phyloP scores from a whole-genome alignment of 1,140 invertebrate species.

The Caenorhabditis brenneri region DNA sequence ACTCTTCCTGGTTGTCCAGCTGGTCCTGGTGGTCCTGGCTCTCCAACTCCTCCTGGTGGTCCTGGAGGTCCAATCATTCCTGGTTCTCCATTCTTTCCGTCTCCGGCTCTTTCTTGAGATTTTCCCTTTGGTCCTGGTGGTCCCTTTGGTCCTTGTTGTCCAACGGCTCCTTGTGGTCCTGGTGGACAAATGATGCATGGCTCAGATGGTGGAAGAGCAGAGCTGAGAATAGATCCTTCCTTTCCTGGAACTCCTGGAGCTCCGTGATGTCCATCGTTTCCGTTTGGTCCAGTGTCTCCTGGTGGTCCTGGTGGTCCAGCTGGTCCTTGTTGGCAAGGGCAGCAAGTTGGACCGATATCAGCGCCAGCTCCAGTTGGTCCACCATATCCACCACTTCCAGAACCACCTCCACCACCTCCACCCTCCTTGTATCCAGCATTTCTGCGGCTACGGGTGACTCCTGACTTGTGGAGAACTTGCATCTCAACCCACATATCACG shows the following conservation, averaged over 20 bases:
- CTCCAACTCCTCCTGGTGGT: conserved; percentile 58
- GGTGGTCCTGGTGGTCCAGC: conserved; percentile 63
- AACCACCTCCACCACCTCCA: conserved; percentile 51
- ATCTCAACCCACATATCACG: conserved; percentile 71
- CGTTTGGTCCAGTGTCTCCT: conserved; percentile 61
- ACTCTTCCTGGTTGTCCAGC: conserved; percentile 62
- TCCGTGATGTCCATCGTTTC: conserved; percentile 59
- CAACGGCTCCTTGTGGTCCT: conserved; percentile 60
- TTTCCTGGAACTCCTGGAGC: conserved; percentile 62
- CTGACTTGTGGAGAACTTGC: conserved; percentile 58
- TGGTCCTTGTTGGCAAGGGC: conserved; percentile 57
- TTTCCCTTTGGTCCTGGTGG: conserved; percentile 69
- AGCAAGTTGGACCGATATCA: conserved; percentile 41
- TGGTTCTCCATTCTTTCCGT: conserved; percentile 65
- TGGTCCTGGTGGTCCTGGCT: conserved; percentile 56
- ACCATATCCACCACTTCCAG: conserved; percentile 32
- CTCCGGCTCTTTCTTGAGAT: conserved; percentile 41
- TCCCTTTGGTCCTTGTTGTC: conserved; percentile 67
- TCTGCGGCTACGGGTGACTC: conserved; percentile 45
- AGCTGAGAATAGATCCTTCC: conserved; percentile 59
- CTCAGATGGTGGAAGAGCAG: conserved; percentile 63
- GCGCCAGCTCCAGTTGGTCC: conserved; percentile 56
- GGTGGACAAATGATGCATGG: conserved; percentile 67
- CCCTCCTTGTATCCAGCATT: conserved; percentile 52
- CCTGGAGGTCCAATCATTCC: conserved; percentile 65